These are phyloP conservation scores for Halocynthia roretzi DNA, from an alignment of 23 tunicate genomes.

Conservation along the genomic window DNA sequence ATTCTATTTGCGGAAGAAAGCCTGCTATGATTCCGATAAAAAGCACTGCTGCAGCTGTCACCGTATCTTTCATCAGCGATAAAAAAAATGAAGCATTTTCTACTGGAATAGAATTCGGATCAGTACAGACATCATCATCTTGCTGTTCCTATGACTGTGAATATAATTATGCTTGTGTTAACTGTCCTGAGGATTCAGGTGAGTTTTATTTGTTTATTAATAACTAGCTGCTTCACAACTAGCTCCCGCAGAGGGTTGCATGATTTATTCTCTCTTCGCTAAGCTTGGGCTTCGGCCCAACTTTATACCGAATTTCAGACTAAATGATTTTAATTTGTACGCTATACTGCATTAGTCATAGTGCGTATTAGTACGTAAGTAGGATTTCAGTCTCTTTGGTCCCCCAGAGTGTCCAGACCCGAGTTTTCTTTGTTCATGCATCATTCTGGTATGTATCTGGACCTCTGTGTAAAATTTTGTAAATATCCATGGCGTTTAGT, in stretches of 20 bases:
- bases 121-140: not conserved
- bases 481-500: too few species aligned
- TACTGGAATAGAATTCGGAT: not conserved
- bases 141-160: slow-evolving; percentile 12
- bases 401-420: too few species aligned
- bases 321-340: too few species aligned
- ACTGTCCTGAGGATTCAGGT: slow-evolving; percentile 9
- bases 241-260: not conserved
- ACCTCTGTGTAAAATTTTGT: too few species aligned
- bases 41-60: not conserved
- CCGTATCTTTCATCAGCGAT: not conserved
- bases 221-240: not conserved
- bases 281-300: too few species aligned
- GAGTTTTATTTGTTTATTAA: not conserved
- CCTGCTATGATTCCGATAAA: not conserved
- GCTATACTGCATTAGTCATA: too few species aligned
- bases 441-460: too few species aligned
- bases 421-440: too few species aligned
- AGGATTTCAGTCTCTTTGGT: too few species aligned
- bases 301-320: too few species aligned
- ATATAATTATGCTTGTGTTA: not conserved
- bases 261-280: too few species aligned
- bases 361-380: too few species aligned
- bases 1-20: not conserved
- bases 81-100: not conserved